Evolutionary conservation across 2,888 invertebrate genomes (phyloP), one percentile per base, ranked within the genome.

Genomic region (Opisthograptis luteolata): DNA sequence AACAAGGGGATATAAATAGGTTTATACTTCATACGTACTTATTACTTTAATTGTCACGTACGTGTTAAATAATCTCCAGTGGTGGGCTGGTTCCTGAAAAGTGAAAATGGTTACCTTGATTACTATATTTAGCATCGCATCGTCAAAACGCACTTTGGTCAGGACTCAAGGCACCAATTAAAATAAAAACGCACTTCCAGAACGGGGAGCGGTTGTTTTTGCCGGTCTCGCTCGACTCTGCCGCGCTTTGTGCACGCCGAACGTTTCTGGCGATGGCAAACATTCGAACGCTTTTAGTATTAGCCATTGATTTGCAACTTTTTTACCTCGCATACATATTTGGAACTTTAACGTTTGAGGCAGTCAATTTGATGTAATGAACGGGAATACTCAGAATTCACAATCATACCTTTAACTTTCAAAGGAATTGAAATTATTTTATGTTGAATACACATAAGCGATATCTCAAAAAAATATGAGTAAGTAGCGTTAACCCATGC

Each of bases 161-260:
- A n/a, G n/a, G n/a, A n/a, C n/a, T n/a, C 62, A 58, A 30, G 42
- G 17, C 56, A 73, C 79, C 82, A 86, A 85, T 87, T 82, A 84
- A n/a, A n/a, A n/a, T n/a, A n/a, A n/a, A n/a, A 83, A 78, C 68
- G 72, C 75, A 73, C 73, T 75, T 73, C 69, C 63, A 73, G 79
- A 77, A 78, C 66, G 74, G 73, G 61, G 64, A 68, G 67, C 70
- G 62, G 67, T 76, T 66, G 76, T 87, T 87, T 87, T 86, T 86
- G 80, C 66, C 53, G 58, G 63, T 53, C 64, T 60, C 70, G 28
- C 64, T 60, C 70, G 28, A 10, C 35, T 31, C 17, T n/a, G 28
- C 19, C 9, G 64, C 70, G 73, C 85, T 87, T 86, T 86, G 84
- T 79, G 68, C 58, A 58, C 64, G 73, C 84, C 83, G 85, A 79